Base-by-base conservation (phyloP, 2,113 vertebrate genomes). In the Lontra canadensis region DNA sequence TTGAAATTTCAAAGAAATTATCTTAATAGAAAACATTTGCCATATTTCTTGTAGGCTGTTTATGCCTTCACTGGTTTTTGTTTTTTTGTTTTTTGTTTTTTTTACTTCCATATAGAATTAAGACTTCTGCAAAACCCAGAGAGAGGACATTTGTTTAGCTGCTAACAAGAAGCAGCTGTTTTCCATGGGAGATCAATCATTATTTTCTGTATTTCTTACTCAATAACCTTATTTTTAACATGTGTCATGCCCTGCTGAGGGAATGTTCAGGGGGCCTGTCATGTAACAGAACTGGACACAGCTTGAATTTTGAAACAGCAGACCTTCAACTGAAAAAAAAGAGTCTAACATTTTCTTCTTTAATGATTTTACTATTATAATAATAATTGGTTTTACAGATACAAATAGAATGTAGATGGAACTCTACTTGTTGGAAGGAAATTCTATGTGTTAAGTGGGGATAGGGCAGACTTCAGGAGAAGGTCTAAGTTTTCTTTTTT, bases 161-260 rank as follows among this genome's bases (percentile, higher is more conserved):
- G 94, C 93, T 97, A 92, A 97, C 93, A 94, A 97, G 98, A 98
- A 67, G 7, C 97, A 98, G 97, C 97, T 98, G 94, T 97, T 98
- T 98, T 94, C 98, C 79, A 94, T 65, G 59, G 76, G 85, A 86
- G 81, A 98, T 98, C 98, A 97, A 96, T 97, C 65, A 71, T 97
- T 97, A 96, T 94, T 93, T 94, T 97, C 92, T 92, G 47, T 87
- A 94, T 95, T 96, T 93, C 97, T 98, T 96, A 97, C 95, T 98
- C 95, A 96, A 3, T 92, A 97, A 95, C 95, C 86, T 97, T 96
- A 94, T 95, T 97, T 98, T 97, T 95, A 96, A 93, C 34, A 84
- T 87, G 94, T 97, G 95, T 95, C 93, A 4, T 13, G 10, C 86
- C 98, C 97, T 96, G 95, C 98, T 0, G 96, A 96, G 98, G 90